Conservation (phyloP, 1,140 invertebrate genomes). For the Ostrea edulis region DNA sequence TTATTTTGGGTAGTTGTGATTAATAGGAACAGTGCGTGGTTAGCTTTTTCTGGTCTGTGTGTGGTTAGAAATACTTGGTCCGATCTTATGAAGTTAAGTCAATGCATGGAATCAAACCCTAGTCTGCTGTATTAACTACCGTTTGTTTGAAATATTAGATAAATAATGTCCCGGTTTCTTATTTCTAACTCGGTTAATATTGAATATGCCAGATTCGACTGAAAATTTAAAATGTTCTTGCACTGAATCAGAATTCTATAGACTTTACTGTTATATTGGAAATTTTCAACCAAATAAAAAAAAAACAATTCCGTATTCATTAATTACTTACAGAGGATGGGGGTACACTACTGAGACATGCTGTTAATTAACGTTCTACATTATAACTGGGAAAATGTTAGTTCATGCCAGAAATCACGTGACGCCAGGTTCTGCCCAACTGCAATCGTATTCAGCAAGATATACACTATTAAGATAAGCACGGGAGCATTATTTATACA, state of each 20-base stretch:
- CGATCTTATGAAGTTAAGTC: neutral
- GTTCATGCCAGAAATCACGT: constrained; percentile 30
- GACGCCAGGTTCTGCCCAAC: constrained; percentile 23
- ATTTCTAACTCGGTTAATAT: neutral
- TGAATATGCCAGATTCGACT: neutral
- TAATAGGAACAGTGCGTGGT: neutral
- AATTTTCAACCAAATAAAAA: neutral
- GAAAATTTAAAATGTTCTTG: neutral
- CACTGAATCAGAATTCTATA: neutral
- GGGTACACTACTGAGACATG: neutral
- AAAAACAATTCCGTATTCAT: neutral
- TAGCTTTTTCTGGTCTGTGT: neutral
- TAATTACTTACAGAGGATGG: neutral
- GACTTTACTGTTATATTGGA: neutral
- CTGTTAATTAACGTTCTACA: neutral
- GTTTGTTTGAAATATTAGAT: neutral
- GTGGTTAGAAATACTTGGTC: constrained; percentile 28
- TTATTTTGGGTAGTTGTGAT: neutral
- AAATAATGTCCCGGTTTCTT: neutral
- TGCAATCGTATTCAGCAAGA: constrained; percentile 20
- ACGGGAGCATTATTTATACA: neutral
- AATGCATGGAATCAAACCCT: neutral
- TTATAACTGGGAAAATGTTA: neutral
- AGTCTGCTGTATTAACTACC: neutral
- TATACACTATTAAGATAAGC: neutral